phyloP scores from a whole-genome alignment of 2,888 invertebrate species.

The Bombylius major region DNA sequence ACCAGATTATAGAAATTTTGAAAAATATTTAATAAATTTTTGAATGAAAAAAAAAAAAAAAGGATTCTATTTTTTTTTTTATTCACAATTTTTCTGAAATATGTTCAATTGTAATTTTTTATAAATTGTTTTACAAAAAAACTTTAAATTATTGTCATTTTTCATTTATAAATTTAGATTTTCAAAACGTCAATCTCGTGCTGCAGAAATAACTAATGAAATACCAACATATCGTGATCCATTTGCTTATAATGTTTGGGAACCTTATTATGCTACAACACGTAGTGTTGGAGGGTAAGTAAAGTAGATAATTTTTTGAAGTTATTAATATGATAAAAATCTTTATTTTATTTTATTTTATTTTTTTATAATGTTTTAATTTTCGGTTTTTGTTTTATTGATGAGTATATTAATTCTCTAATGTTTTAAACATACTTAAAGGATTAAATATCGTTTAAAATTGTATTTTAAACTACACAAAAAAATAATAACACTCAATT shows the following conservation, averaged over 20 bases:
- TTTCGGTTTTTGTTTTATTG: neutral
- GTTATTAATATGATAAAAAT: neutral
- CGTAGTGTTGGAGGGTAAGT: conserved; percentile 46
- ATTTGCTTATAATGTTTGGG: conserved; percentile 71
- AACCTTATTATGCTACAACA: conserved; percentile 45
- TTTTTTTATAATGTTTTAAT: neutral
- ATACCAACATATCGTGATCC: conserved; percentile 73
- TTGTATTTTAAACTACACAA: neutral
- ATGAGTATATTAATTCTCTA: neutral
- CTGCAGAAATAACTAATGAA: conserved; percentile 77
- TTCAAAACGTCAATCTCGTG: conserved; percentile 75
- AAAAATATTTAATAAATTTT: too few species aligned
- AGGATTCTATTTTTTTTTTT: too few species aligned
- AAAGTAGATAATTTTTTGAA: conserved; percentile 23
- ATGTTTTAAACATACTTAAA: too few species aligned
- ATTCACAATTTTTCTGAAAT: too few species aligned
- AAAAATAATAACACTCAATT: too few species aligned
- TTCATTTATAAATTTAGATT: conserved; percentile 36
- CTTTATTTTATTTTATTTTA: neutral
- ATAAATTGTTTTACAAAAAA: too few species aligned
- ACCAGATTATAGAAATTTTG: too few species aligned
- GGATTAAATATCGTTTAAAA: too few species aligned
- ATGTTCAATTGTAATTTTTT: too few species aligned
- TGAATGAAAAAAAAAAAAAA: too few species aligned
- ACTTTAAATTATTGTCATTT: too few species aligned